Evolutionary conservation across 2,888 invertebrate genomes (phyloP).

Genomic region (Xanthia togata): DNA sequence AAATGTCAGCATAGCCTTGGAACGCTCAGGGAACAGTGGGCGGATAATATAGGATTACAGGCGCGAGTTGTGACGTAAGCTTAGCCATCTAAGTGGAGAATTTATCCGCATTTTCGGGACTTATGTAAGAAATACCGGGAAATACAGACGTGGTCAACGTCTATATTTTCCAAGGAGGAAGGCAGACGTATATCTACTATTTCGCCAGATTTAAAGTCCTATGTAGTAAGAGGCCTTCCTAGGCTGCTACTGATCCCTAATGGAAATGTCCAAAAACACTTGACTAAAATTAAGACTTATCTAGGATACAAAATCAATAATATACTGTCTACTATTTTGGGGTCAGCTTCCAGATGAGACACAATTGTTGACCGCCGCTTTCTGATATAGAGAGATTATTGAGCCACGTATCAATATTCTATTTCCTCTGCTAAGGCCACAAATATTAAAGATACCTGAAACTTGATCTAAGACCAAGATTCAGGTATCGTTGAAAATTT

Average conservation of each 20-base stretch:
- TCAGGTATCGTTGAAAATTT: background rate
- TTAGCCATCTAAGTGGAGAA: slow-evolving; percentile 23
- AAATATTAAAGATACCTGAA: too few species aligned
- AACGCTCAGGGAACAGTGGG: slow-evolving; percentile 20
- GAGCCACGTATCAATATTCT: background rate
- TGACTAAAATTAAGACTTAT: background rate
- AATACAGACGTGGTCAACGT: too few species aligned
- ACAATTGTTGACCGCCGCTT: background rate
- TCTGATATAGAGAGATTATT: background rate
- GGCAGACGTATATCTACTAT: background rate
- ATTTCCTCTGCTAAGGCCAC: background rate
- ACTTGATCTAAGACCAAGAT: too few species aligned
- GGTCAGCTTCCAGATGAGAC: background rate
- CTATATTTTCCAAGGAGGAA: background rate
- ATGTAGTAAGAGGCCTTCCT: too few species aligned
- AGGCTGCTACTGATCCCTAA: background rate
- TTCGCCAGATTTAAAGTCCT: background rate
- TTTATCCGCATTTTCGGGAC: slow-evolving; percentile 29
- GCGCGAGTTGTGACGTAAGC: slow-evolving; percentile 40
- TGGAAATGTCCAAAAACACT: background rate
- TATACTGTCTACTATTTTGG: background rate
- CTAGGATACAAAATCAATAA: slow-evolving; percentile 12
- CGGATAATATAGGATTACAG: slow-evolving; percentile 47
- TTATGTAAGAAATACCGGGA: slow-evolving; percentile 28
- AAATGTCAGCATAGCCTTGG: slow-evolving; percentile 47